These are phyloP conservation scores for Rhyacophila evoluta DNA, from an alignment of 2,888 invertebrate genomes.

Conservation along the genomic window DNA sequence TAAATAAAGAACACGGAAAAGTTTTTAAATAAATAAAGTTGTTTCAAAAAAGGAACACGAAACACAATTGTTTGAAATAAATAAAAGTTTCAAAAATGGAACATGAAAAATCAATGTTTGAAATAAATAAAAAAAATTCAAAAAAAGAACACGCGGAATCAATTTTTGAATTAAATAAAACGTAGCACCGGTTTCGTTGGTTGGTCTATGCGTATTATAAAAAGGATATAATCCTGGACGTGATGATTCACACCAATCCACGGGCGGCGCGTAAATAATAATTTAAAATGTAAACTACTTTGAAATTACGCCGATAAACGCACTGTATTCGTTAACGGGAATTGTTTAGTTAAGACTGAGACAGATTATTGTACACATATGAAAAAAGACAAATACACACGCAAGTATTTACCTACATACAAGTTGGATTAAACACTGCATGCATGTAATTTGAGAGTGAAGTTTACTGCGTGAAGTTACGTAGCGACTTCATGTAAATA, in stretches of 20 bases:
- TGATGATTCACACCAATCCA: neutral
- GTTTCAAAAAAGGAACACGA: too few species aligned
- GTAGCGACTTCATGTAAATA: too few species aligned
- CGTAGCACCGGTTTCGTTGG: too few species aligned
- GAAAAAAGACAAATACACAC: neutral
- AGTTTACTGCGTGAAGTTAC: neutral
- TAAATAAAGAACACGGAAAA: too few species aligned
- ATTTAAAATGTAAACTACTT: conserved; percentile 47
- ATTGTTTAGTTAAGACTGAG: conserved; percentile 39
- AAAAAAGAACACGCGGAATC: too few species aligned
- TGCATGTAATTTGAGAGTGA: neutral
- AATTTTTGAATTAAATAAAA: too few species aligned
- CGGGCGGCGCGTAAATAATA: neutral
- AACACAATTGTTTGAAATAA: too few species aligned
- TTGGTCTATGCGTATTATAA: neutral
- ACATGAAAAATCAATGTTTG: too few species aligned
- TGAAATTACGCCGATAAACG: conserved; percentile 51
- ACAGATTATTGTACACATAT: neutral
- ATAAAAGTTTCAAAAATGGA: too few species aligned
- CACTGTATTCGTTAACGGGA: conserved; percentile 45
- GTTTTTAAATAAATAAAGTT: too few species aligned
- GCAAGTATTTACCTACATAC: neutral
- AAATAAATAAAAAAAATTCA: too few species aligned
- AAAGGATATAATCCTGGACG: neutral
- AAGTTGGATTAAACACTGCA: neutral